Conservation (phyloP, 2,113 vertebrate species). For the Sander lucioperca region DNA sequence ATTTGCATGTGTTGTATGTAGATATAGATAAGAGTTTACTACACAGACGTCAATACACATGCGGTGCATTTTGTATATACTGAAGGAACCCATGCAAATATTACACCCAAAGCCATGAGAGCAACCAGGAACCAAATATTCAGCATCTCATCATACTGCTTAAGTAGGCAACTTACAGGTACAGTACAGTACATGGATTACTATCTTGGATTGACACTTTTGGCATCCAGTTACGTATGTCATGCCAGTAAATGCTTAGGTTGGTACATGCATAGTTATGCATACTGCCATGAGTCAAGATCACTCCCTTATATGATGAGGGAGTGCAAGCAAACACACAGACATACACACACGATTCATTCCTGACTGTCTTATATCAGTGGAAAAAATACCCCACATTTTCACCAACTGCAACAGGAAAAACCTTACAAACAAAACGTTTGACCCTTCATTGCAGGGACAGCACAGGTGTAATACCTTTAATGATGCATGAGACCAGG, state of each 20-base stretch:
- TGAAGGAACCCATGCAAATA: conserved; percentile 32
- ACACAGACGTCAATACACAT: conserved; percentile 30
- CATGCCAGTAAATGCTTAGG: conserved; percentile 5
- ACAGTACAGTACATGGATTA: conserved; percentile 39
- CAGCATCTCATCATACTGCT: conserved; percentile 23
- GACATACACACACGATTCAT: background rate
- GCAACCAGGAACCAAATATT: conserved; percentile 16
- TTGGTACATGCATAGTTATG: conserved; percentile 37
- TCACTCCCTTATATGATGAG: background rate
- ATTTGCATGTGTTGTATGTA: conserved; percentile 17
- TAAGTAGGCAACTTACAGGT: conserved; percentile 36
- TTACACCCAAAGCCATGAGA: conserved; percentile 8
- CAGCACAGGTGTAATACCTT: background rate
- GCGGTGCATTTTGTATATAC: conserved; percentile 23
- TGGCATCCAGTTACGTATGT: conserved; percentile 21
- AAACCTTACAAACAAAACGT: conserved; percentile 5
- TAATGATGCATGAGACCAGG: background rate
- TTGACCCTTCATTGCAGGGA: background rate
- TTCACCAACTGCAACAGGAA: background rate
- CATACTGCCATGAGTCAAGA: conserved; percentile 15
- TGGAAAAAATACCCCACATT: background rate
- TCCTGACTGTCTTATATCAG: conserved; percentile 31
- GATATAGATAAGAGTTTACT: conserved; percentile 28
- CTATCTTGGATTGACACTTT: conserved; percentile 16
- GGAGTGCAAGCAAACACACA: conserved; percentile 15